Evolutionary conservation across 2,888 invertebrate genomes (phyloP).

Genomic region (Bombylius major): DNA sequence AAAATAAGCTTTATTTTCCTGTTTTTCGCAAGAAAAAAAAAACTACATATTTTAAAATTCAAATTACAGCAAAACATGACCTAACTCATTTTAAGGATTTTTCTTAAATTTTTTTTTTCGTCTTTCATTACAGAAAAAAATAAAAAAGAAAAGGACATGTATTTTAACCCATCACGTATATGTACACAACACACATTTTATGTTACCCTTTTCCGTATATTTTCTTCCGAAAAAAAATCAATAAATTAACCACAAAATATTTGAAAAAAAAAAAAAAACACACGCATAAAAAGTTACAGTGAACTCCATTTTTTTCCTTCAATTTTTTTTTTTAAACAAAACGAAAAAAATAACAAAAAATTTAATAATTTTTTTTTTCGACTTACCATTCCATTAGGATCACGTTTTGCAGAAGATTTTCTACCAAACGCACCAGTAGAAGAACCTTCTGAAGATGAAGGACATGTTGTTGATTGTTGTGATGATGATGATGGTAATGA

Average conservation of each 20-base stretch:
- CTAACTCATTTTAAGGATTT: no score
- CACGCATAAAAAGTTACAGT: not conserved
- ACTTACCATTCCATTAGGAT: constrained; percentile 19
- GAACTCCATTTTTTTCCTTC: no score
- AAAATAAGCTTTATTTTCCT: no score
- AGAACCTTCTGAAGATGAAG: not conserved
- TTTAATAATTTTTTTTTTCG: not conserved
- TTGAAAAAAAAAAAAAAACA: not conserved
- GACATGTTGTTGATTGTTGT: not conserved
- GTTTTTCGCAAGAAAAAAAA: no score
- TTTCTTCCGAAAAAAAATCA: not conserved
- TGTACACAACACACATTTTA: no score
- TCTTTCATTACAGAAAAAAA: no score
- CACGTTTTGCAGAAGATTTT: constrained; percentile 15
- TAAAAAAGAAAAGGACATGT: no score
- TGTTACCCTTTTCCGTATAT: no score
- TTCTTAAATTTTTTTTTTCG: no score
- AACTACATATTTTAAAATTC: no score
- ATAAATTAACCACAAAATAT: not conserved
- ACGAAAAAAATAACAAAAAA: constrained; percentile 4
- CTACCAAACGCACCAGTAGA: constrained; percentile 2
- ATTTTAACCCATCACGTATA: no score
- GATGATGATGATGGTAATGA: not conserved
- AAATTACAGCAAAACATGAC: no score
- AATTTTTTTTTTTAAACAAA: not conserved